These are phyloP conservation scores for Tethya wilhelma DNA, from an alignment of 37 sponge, comb jelly and placozoan species.

Conservation along the genomic window DNA sequence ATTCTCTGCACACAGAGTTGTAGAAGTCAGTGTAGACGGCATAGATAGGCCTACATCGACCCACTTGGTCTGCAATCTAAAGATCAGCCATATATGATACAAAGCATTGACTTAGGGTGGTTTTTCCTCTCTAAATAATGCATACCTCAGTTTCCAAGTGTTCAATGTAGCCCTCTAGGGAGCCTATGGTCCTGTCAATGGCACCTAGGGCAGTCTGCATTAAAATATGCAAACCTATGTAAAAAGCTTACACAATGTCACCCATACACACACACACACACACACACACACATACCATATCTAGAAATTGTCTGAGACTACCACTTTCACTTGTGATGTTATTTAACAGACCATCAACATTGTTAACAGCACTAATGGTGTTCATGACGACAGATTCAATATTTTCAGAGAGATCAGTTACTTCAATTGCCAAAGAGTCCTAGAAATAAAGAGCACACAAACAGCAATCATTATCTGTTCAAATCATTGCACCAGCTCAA, in stretches of 20 bases:
- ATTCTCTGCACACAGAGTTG: slow-evolving; percentile 38
- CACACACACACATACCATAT: slow-evolving; percentile 20
- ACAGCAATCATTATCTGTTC: not conserved
- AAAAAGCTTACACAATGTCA: not conserved
- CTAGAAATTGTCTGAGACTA: not conserved
- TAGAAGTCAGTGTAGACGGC: slow-evolving; percentile 43
- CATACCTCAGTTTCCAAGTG: slow-evolving; percentile 23
- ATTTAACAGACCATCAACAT: not conserved
- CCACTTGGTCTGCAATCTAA: slow-evolving; percentile 50
- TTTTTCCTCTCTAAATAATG: not conserved
- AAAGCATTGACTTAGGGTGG: not conserved
- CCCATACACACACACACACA: not conserved
- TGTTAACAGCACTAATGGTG: not conserved
- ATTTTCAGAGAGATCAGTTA: not conserved
- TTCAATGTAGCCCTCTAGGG: slow-evolving; percentile 1
- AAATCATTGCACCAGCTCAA: not conserved
- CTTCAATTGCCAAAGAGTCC: not conserved
- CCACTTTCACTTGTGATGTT: slow-evolving; percentile 34
- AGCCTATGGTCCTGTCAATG: not conserved
- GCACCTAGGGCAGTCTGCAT: slow-evolving; percentile 6
- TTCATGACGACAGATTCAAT: slow-evolving; percentile 27
- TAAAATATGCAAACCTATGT: not conserved
- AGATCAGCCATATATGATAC: not conserved
- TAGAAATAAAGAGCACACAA: not conserved
- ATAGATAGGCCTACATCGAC: slow-evolving; percentile 54